Evolutionary conservation across 2,113 vertebrate species (phyloP).

Genomic region (Emydocephalus ijimae): DNA sequence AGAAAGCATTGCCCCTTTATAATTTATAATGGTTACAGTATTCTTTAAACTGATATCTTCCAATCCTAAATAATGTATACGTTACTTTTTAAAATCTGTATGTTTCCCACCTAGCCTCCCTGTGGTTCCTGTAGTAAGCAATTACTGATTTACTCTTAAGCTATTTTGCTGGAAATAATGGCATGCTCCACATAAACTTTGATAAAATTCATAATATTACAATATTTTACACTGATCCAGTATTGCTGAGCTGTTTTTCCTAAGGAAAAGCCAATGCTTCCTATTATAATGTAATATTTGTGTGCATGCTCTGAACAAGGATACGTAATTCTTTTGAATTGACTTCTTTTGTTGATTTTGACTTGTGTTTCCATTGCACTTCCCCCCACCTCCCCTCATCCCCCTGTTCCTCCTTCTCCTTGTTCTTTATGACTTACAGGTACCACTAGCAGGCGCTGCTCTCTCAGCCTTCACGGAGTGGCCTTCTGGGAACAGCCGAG

Average conservation of each 20-base stretch:
- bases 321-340: constrained; percentile 8
- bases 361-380: constrained; percentile 37
- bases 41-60: background rate
- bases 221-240: constrained; percentile 18
- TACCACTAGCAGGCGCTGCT: constrained; percentile 99
- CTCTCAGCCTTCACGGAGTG: constrained; percentile 94
- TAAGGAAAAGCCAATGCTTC: background rate
- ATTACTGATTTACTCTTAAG: background rate
- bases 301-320: constrained; percentile 6
- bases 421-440: constrained; percentile 80
- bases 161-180: constrained; percentile 25
- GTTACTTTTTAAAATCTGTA: background rate
- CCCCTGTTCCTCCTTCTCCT: constrained; percentile 43
- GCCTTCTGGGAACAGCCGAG: constrained; percentile 99
- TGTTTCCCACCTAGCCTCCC: background rate
- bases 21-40: background rate
- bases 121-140: background rate
- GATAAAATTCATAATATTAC: background rate
- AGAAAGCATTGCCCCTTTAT: background rate
- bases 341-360: background rate
- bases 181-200: constrained; percentile 12
- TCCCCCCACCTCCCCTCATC: constrained; percentile 30
- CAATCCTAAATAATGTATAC: background rate
- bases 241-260: constrained; percentile 17
- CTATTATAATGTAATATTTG: constrained; percentile 23